Evolutionary conservation across 2,888 invertebrate species (phyloP).

Genomic region (Chymomyza amoena): DNA sequence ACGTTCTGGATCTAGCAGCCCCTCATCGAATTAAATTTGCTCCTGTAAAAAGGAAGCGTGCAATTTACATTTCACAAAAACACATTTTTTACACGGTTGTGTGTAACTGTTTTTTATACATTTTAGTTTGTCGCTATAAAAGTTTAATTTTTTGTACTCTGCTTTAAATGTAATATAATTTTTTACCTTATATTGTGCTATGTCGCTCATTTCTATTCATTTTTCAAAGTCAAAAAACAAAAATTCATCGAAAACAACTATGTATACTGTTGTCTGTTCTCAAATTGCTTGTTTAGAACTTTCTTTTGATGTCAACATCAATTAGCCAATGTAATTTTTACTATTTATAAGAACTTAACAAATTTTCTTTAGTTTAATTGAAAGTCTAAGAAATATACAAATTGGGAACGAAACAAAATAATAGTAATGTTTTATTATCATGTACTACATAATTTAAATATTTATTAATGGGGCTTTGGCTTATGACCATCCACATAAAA

Average conservation of each 20-base stretch:
- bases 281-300: constrained; percentile 4
- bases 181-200: constrained; percentile 25
- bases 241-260: not conserved
- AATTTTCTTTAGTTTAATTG: constrained; percentile 64
- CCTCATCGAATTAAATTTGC: constrained; percentile 81
- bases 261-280: constrained; percentile 3
- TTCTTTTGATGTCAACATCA: constrained; percentile 34
- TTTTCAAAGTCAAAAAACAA: not conserved
- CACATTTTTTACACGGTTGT: not conserved
- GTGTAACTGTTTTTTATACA: constrained; percentile 4
- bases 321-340: constrained; percentile 61
- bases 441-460: not conserved
- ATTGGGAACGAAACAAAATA: constrained; percentile 50
- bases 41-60: not conserved
- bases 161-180: constrained; percentile 62
- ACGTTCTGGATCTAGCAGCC: constrained; percentile 91
- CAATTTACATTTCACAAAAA: constrained; percentile 9
- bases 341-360: constrained; percentile 58
- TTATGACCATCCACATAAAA: constrained; percentile 99
- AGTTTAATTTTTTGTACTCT: constrained; percentile 49
- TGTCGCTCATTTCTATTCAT: not conserved
- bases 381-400: constrained; percentile 34
- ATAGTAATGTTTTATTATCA: constrained; percentile 30
- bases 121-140: constrained; percentile 56
- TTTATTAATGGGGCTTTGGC: constrained; percentile 91